Base-by-base conservation (phyloP, 1,140 invertebrate genomes). In the Cydia splendana region DNA sequence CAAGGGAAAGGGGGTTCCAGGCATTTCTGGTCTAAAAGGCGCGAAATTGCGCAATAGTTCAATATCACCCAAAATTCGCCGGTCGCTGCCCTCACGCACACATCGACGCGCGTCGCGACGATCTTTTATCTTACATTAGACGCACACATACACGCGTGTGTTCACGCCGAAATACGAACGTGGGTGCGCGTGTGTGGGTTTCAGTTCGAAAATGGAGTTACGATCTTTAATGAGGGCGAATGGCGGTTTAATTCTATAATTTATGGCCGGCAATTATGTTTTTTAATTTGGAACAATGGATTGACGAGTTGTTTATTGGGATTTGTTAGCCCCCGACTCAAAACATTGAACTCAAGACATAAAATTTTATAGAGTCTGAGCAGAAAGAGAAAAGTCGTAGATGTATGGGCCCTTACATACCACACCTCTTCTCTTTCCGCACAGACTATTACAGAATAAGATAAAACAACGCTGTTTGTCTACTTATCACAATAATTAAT, bases 51-150 rank as follows among this genome's bases (percentile, higher is more conserved):
- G 76, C 76, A 77, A 77, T 74, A 77, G 76, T 77, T 77, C 75
- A 76, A 71, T 76, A 76, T 34, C 48, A 57, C 76, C 76, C 30
- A 74, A 77, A 53, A 71, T 77, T 77, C 69, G 76, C 67, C 76
- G 76, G 76, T 77, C 76, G 45, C 12, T 65, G 76, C 69, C 76
- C 67, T 57, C 48, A 77, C 76, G 45, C 83, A 80, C 79, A 79
- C 77, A 69, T 62, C 51, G 45, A 51, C 51, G 76, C 24, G 79
- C 79, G 81, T 80, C 79, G 81, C 81, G 82, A 82, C 79, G 78
- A 74, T 71, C 67, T n/a, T 69, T 69, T 71, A 71, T 71, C 67
- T 57, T 69, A 69, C 67, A 71, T 71, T 71, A 71, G 67, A 38
- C 30, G 7, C 67, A 71, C 67, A 71, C 38, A 38, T 38, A 6